These are phyloP conservation scores for Meles meles DNA, from an alignment of 2,113 vertebrate species.

Conservation along the genomic window DNA sequence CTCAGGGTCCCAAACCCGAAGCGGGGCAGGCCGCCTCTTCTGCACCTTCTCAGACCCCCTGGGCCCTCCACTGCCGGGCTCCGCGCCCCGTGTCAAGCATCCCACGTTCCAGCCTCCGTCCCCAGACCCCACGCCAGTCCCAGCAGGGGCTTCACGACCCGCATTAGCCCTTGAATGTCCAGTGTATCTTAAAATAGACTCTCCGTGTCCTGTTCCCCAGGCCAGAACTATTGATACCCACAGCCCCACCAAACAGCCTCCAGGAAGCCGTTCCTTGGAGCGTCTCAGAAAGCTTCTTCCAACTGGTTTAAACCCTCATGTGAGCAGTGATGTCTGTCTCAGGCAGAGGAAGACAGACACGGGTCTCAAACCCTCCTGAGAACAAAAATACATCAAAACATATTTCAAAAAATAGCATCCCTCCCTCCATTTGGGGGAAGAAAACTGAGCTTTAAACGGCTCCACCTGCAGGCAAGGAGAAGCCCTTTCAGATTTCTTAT, in stretches of 20 bases:
- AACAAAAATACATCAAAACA: background rate
- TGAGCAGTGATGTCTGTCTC: background rate
- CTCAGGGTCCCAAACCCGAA: background rate
- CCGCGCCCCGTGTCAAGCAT: rapidly evolving
- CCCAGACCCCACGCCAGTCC: background rate
- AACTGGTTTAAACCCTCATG: background rate
- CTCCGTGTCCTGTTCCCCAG: background rate
- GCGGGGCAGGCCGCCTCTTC: background rate
- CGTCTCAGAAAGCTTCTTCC: background rate
- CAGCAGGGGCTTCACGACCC: rapidly evolving
- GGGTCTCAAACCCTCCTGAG: background rate
- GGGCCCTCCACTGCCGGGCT: background rate
- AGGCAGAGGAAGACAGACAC: background rate
- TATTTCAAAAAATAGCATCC: background rate
- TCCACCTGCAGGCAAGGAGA: rapidly evolving
- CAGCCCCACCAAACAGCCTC: background rate
- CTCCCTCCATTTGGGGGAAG: too few species aligned
- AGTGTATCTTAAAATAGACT: background rate
- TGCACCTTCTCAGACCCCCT: background rate
- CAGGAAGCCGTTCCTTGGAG: background rate
- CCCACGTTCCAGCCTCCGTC: background rate
- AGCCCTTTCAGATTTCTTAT: background rate
- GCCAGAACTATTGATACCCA: background rate
- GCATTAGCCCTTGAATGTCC: background rate
- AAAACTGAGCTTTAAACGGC: background rate